These are phyloP conservation scores for Daptonema setosum DNA, from an alignment of 2,888 invertebrate species.

Conservation along the genomic window DNA sequence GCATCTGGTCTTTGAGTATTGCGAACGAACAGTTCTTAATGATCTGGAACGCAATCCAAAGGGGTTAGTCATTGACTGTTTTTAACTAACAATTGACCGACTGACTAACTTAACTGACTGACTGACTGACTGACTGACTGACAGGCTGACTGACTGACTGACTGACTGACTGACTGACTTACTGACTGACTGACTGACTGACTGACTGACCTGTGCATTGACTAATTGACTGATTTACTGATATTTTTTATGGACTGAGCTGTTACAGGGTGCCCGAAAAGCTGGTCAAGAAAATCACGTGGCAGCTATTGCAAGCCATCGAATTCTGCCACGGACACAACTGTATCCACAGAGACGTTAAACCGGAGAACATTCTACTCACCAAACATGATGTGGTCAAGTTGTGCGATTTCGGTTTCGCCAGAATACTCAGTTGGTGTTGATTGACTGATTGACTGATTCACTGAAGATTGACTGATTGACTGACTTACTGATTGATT, in stretches of 20 bases:
- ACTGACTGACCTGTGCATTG: too few relatives aligned
- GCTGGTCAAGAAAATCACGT: slow-evolving; percentile 69
- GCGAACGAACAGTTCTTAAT: slow-evolving; percentile 84
- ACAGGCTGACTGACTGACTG: too few relatives aligned
- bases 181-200: too few relatives aligned
- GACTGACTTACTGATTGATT: too few relatives aligned
- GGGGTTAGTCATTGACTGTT: slow-evolving; percentile 41
- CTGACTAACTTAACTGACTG: too few relatives aligned
- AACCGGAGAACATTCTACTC: slow-evolving; percentile 90
- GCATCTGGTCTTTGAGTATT: slow-evolving; percentile 93
- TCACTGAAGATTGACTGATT: too few relatives aligned
- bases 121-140: too few relatives aligned
- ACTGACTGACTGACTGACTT: too few relatives aligned
- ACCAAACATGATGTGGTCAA: slow-evolving; percentile 80
- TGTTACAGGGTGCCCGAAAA: slow-evolving; percentile 46
- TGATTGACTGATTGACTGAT: too few relatives aligned
- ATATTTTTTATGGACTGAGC: too few relatives aligned
- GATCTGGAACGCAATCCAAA: slow-evolving; percentile 78
- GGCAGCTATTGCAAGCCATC: slow-evolving; percentile 82
- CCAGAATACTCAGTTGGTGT: slow-evolving; percentile 53
- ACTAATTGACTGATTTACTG: too few relatives aligned
- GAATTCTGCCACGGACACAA: slow-evolving; percentile 89
- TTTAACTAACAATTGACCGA: too few relatives aligned
- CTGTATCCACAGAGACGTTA: slow-evolving; percentile 48
- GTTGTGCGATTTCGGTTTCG: slow-evolving; percentile 94